Evolutionary conservation across 2,113 vertebrate genomes (phyloP).

Genomic region (Leptobrachium leishanense): DNA sequence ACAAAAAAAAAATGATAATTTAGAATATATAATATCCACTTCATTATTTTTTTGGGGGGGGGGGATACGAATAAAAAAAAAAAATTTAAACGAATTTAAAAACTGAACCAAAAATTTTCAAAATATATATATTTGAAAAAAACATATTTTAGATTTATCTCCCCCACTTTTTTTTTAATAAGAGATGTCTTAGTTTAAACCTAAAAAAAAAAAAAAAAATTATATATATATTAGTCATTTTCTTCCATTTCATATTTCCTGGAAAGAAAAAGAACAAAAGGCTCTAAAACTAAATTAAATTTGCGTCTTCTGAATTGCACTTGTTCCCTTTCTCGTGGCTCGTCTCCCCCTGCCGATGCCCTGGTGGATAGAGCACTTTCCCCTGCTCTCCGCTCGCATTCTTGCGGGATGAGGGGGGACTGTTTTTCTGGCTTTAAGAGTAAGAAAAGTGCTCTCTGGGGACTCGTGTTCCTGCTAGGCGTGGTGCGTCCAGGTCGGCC

Average conservation of each 20-base stretch:
- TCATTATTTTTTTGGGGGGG: too few relatives aligned
- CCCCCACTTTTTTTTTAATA: too few relatives aligned
- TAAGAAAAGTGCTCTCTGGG: slow-evolving; percentile 1
- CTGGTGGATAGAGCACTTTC: neutral
- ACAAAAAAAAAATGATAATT: too few relatives aligned
- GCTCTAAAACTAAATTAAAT: neutral
- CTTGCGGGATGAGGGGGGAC: slow-evolving; percentile 38
- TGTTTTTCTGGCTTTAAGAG: slow-evolving; percentile 23
- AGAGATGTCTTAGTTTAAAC: too few relatives aligned
- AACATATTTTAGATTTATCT: too few relatives aligned
- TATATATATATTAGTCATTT: too few relatives aligned
- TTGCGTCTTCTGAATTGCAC: neutral
- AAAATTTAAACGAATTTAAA: too few relatives aligned
- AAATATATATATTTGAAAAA: too few relatives aligned
- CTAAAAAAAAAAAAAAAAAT: too few relatives aligned
- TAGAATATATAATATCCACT: too few relatives aligned
- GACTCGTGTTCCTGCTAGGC: slow-evolving; percentile 13
- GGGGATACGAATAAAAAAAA: too few relatives aligned
- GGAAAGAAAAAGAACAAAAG: neutral
- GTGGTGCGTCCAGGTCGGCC: slow-evolving; percentile 1
- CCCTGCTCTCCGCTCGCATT: slow-evolving; percentile 6
- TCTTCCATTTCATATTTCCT: neutral
- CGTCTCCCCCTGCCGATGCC: neutral
- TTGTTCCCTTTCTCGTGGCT: neutral
- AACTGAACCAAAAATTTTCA: too few relatives aligned